A percentile compares a stretch with the other conserved stretches of the same genome.
These are phyloP conservation scores for Maniola hyperantus DNA, from an alignment of 2,888 invertebrate species.

Conservation along the genomic window DNA sequence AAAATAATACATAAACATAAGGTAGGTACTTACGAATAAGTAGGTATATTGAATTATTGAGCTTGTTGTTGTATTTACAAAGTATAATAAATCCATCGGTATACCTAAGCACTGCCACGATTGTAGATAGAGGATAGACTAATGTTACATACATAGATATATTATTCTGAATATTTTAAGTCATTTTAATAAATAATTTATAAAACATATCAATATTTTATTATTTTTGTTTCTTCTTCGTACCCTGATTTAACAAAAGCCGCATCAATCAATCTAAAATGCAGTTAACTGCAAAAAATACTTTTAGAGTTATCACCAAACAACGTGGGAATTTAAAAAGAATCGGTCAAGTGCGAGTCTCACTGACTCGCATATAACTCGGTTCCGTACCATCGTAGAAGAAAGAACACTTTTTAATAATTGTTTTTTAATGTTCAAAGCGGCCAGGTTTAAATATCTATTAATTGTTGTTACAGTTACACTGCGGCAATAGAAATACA, in stretches of 20 bases:
- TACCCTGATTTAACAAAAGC: neutral
- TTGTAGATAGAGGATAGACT: conserved; percentile 76
- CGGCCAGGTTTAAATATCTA: too few relatives aligned
- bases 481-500: too few relatives aligned
- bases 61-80: conserved; percentile 9
- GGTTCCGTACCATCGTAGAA: too few relatives aligned
- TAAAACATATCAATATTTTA: conserved; percentile 41
- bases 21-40: conserved; percentile 11
- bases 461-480: too few relatives aligned
- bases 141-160: conserved; percentile 43
- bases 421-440: too few relatives aligned
- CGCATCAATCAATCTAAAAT: too few relatives aligned
- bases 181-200: conserved; percentile 56
- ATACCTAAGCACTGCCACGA: conserved; percentile 65
- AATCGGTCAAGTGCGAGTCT: too few relatives aligned
- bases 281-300: too few relatives aligned
- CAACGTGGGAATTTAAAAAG: too few relatives aligned
- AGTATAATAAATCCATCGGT: conserved; percentile 39
- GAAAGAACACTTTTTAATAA: too few relatives aligned
- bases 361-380: too few relatives aligned
- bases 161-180: conserved; percentile 40
- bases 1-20: neutral
- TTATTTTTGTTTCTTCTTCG: neutral
- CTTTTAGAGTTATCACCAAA: too few relatives aligned
- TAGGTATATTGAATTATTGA: conserved; percentile 1